phyloP scores from a whole-genome alignment of 2,113 vertebrate species.

The Damaliscus lunatus region DNA sequence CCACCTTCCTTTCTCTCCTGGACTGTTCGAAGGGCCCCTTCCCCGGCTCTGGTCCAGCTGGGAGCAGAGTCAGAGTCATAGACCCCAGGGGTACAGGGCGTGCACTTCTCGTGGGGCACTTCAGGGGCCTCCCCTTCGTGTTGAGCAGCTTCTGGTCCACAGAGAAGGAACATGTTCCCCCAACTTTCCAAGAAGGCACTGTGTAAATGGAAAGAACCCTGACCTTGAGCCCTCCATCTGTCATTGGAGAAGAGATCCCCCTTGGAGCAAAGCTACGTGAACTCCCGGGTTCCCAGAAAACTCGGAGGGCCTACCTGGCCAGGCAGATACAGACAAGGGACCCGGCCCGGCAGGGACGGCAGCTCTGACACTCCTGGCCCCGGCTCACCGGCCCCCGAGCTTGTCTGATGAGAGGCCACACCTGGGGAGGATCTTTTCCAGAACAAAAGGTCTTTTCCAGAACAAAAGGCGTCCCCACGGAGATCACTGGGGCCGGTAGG shows the following conservation, averaged over 20 bases:
- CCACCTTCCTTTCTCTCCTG: fast-evolving
- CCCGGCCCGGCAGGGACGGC: fast-evolving
- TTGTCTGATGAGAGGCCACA: background rate
- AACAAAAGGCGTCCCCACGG: background rate
- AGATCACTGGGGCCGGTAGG: fast-evolving
- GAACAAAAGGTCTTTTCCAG: background rate
- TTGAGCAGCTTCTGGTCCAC: slow-evolving; percentile 60
- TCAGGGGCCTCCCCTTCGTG: background rate
- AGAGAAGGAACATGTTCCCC: slow-evolving; percentile 74
- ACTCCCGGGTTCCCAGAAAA: background rate
- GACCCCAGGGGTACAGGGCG: fast-evolving
- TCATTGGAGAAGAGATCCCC: background rate
- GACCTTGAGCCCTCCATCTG: slow-evolving; percentile 29
- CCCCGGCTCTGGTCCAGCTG: fast-evolving
- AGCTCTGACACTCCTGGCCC: background rate
- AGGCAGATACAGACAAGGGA: background rate
- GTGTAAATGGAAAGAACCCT: slow-evolving; percentile 56
- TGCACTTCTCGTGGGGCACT: background rate
- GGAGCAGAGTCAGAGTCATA: background rate
- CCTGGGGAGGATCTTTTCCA: background rate
- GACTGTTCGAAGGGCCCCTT: fast-evolving
- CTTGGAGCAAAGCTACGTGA: background rate
- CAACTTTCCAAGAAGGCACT: slow-evolving; percentile 53
- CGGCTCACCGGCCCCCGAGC: fast-evolving
- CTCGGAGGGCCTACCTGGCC: background rate